phyloP scores from a whole-genome alignment of 2,113 vertebrate genomes.

The Dascyllus trimaculatus region DNA sequence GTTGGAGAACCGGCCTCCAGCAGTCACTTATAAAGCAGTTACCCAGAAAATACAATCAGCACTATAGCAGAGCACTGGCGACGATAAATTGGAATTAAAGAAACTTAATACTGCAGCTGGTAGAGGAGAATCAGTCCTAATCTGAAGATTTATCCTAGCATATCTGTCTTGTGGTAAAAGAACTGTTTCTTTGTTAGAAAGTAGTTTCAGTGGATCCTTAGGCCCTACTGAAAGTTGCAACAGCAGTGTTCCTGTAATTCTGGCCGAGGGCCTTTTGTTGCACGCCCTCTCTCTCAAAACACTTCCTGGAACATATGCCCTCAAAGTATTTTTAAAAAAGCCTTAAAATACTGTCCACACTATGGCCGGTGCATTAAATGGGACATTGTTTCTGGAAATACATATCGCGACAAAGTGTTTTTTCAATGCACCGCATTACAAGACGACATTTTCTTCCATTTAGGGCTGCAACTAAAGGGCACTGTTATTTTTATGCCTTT shows the following conservation, averaged over 20 bases:
- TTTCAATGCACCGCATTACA: too few species aligned
- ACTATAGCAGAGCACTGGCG: neutral
- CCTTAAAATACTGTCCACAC: neutral
- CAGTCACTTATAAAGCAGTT: constrained; percentile 24
- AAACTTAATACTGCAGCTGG: neutral
- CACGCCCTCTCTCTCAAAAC: neutral
- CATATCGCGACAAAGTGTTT: neutral
- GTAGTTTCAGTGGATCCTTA: neutral
- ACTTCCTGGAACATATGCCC: constrained; percentile 10
- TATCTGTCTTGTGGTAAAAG: neutral
- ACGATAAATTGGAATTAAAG: constrained; percentile 13
- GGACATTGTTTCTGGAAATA: neutral
- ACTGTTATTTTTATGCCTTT: too few species aligned
- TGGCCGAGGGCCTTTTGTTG: neutral
- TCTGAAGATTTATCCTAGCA: neutral
- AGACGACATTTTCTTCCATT: too few species aligned
- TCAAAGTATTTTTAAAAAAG: neutral
- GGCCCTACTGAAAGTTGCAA: neutral
- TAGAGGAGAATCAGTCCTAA: neutral
- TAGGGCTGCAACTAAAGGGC: too few species aligned
- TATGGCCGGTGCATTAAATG: too few species aligned
- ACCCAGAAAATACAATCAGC: neutral
- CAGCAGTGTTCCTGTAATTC: neutral
- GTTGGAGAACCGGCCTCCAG: constrained; percentile 26
- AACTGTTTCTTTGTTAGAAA: constrained; percentile 18